Conservation (phyloP, 2,113 vertebrate species). For the Pelecanus crispus region DNA sequence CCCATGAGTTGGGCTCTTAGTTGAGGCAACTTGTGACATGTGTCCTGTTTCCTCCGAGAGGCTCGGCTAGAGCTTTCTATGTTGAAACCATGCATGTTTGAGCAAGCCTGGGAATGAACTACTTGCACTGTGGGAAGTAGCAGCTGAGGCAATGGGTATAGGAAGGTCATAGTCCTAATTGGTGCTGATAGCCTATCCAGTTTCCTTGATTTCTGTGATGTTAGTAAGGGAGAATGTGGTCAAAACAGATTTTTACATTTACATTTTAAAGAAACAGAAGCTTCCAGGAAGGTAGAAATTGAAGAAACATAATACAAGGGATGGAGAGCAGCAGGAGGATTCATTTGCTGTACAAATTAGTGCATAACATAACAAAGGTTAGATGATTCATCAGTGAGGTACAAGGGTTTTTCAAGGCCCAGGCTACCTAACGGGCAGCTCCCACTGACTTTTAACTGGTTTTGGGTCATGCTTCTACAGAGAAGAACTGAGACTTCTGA, state of each 20-base stretch:
- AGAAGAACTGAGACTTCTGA: neutral
- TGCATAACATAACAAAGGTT: neutral
- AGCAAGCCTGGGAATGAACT: neutral
- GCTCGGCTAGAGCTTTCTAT: neutral
- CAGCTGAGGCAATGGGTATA: neutral
- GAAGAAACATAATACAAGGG: neutral
- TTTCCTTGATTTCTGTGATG: neutral
- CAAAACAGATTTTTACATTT: neutral
- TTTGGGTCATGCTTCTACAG: neutral
- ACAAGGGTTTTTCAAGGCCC: neutral
- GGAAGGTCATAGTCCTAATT: neutral
- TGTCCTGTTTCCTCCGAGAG: neutral
- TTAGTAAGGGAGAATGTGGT: neutral
- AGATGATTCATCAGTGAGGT: neutral
- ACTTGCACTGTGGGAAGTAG: neutral
- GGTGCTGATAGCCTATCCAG: neutral
- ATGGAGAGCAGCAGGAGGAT: neutral
- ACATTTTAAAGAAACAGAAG: neutral
- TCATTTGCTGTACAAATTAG: neutral
- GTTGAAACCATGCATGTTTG: accelerated
- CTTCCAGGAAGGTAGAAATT: neutral
- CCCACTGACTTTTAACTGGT: neutral
- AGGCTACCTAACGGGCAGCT: neutral
- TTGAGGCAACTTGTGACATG: neutral
- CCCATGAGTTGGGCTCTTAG: neutral